Percentiles rank a stretch among this genome's conserved stretches.
Conservation (phyloP, 2,888 invertebrate genomes). For the Noctua janthe region DNA sequence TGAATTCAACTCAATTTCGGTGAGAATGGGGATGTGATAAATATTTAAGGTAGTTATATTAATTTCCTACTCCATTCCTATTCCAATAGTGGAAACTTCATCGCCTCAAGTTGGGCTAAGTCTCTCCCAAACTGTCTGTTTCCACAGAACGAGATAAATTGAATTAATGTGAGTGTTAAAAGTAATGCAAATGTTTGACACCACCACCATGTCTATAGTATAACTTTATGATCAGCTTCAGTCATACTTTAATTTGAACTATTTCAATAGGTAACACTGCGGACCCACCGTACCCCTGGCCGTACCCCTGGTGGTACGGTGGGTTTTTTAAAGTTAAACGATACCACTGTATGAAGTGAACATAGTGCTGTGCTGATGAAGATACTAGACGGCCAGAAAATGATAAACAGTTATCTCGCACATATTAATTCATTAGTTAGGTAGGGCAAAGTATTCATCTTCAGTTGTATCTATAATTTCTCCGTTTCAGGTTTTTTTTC, state of each 20-base stretch:
- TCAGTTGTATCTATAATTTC: not conserved
- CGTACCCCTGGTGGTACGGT: too few species aligned
- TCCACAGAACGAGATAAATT: conserved; percentile 77
- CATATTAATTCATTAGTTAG: too few species aligned
- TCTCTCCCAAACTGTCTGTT: conserved; percentile 74
- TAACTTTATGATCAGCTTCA: not conserved
- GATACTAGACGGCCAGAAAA: too few species aligned
- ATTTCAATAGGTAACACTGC: not conserved
- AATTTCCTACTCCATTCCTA: conserved; percentile 67
- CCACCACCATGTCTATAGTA: too few species aligned
- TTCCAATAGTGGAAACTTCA: conserved; percentile 71
- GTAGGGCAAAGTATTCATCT: not conserved
- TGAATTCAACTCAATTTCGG: conserved; percentile 42
- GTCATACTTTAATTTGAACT: not conserved
- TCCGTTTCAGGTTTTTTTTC: not conserved
- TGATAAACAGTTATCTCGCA: too few species aligned
- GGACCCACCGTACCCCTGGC: too few species aligned
- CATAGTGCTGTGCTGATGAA: too few species aligned
- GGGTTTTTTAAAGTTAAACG: too few species aligned
- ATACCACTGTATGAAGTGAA: too few species aligned
- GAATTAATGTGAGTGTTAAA: conserved; percentile 75
- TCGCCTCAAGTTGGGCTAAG: conserved; percentile 68
- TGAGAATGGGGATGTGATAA: conserved; percentile 53
- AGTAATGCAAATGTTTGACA: conserved; percentile 50
- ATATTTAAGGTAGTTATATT: conserved; percentile 66